Conservation (phyloP, 2,113 vertebrate genomes). For the Rhynchopsitta pachyrhyncha region DNA sequence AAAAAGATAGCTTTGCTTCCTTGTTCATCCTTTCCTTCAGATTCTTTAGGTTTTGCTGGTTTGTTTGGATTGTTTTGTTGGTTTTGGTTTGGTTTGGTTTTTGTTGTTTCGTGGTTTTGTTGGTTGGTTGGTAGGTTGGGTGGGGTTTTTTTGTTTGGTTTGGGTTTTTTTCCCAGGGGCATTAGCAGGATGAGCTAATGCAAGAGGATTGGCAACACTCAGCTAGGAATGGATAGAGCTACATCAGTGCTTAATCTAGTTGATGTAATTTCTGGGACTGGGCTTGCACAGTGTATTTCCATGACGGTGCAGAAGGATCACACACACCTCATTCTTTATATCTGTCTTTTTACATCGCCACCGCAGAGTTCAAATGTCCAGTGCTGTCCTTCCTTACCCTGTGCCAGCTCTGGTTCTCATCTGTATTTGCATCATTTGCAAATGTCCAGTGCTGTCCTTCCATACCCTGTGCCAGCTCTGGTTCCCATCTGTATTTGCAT, state of each 20-base stretch:
- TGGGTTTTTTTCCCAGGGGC: neutral
- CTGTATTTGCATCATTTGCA: neutral
- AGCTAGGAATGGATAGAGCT: neutral
- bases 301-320: neutral
- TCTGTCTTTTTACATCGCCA: accelerated
- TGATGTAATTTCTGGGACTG: neutral
- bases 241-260: neutral
- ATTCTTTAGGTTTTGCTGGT: neutral
- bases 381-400: neutral
- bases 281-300: neutral
- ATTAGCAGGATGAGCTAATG: neutral
- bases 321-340: neutral
- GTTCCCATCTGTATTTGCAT: neutral
- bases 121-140: too few species aligned
- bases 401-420: neutral
- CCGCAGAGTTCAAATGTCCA: neutral
- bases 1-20: neutral
- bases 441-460: neutral
- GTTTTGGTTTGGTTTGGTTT: too few species aligned
- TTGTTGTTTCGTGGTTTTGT: neutral
- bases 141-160: neutral
- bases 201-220: neutral
- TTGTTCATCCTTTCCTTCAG: neutral
- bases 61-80: neutral
- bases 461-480: neutral